Evolutionary conservation across 2,113 vertebrate species (phyloP).

Genomic region (Gobius niger): DNA sequence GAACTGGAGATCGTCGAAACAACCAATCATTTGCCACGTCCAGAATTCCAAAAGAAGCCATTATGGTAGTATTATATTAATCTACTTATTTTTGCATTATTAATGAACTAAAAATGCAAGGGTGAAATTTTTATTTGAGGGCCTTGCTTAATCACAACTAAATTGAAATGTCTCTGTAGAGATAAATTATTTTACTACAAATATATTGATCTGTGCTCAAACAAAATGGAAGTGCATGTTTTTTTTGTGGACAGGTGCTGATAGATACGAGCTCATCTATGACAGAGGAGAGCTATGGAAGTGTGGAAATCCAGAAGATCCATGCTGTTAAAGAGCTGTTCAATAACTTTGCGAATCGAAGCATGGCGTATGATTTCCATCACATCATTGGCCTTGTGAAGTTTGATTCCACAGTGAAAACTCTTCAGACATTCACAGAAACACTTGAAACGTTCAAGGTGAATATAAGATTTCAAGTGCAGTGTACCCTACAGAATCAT

Average conservation of each 20-base stretch:
- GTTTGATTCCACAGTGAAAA: slow-evolving; percentile 41
- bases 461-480: background rate
- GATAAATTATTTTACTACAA: background rate
- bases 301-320: slow-evolving; percentile 43
- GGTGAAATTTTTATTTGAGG: no score
- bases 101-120: background rate
- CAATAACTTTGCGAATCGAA: slow-evolving; percentile 58
- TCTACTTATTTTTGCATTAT: background rate
- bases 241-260: slow-evolving; percentile 45
- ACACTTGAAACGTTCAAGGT: slow-evolving; percentile 65
- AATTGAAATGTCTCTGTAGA: no score
- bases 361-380: slow-evolving; percentile 64
- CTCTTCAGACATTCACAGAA: slow-evolving; percentile 60
- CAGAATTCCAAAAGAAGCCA: slow-evolving; percentile 57
- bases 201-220: background rate
- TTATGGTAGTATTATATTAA: slow-evolving; percentile 45
- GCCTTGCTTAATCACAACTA: no score
- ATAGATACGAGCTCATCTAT: slow-evolving; percentile 64
- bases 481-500: no score
- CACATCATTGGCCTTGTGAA: slow-evolving; percentile 58
- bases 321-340: slow-evolving; percentile 60
- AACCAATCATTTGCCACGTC: slow-evolving; percentile 37
- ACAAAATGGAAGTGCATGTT: no score
- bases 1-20: slow-evolving; percentile 43
- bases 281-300: slow-evolving; percentile 40